Conservation (phyloP, 1,140 invertebrate genomes). For the Leptopilina clavipes region DNA sequence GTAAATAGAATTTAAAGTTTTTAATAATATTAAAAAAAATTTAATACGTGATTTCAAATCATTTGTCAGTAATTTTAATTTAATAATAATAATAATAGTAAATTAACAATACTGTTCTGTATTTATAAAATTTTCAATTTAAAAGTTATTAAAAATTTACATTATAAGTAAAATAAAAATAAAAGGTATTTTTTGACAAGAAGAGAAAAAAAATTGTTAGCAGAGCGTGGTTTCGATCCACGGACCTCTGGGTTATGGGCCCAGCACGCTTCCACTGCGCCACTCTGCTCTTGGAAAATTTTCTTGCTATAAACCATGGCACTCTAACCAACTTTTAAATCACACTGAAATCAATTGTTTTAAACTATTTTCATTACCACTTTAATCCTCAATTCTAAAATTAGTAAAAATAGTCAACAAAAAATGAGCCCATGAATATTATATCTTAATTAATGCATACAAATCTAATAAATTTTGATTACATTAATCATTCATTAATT, state of each 20-base stretch:
- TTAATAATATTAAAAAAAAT: too few relatives aligned
- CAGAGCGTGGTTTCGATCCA: conserved; percentile 96
- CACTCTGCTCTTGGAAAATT: conserved; percentile 84
- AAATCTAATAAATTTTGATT: too few relatives aligned
- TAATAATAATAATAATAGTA: too few relatives aligned
- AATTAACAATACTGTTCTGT: too few relatives aligned
- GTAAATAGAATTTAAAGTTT: not conserved
- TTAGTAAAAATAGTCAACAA: not conserved
- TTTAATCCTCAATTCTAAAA: not conserved
- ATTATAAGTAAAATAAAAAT: not conserved
- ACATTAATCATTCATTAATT: too few relatives aligned
- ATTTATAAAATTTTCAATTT: not conserved
- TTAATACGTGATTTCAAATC: too few relatives aligned
- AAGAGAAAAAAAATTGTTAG: conserved; percentile 73
- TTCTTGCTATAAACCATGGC: not conserved
- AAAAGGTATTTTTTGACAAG: not conserved
- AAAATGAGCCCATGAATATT: not conserved
- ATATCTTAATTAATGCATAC: too few relatives aligned
- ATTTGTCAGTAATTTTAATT: too few relatives aligned
- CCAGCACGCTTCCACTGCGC: conserved; percentile 98
- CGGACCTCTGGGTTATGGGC: conserved; percentile 99
- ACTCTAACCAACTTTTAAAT: not conserved
- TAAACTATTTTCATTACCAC: too few relatives aligned
- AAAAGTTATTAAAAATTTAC: not conserved
- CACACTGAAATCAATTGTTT: too few relatives aligned